Percentiles rank a stretch among this genome's conserved stretches.
phyloP scores from a whole-genome alignment of 2,113 vertebrate genomes.

The Lagopus leucura region DNA sequence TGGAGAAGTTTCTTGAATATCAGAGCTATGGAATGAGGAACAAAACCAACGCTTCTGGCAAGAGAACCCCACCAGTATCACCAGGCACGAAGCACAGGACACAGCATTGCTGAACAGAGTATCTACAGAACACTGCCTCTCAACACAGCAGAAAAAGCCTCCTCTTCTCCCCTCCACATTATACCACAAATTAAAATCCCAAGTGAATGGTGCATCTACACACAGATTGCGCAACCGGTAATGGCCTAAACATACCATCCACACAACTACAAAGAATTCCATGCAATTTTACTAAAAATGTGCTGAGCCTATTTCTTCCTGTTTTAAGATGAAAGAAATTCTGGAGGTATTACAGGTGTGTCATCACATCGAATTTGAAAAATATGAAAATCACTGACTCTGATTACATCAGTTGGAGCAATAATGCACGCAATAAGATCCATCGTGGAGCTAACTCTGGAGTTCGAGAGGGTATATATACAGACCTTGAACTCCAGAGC shows the following conservation, averaged over 20 bases:
- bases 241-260: neutral
- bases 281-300: neutral
- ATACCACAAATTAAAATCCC: neutral
- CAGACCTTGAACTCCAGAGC: fast-evolving
- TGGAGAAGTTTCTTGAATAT: neutral
- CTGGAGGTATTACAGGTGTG: neutral
- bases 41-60: fast-evolving
- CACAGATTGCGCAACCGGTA: fast-evolving
- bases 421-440: neutral
- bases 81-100: fast-evolving
- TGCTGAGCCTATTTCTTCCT: neutral
- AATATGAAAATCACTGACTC: neutral
- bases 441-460: neutral
- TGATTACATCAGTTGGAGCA: neutral
- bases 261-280: neutral
- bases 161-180: fast-evolving
- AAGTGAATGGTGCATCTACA: fast-evolving
- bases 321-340: conserved; percentile 27
- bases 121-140: neutral
- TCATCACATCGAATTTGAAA: neutral
- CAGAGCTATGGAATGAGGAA: fast-evolving
- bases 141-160: neutral
- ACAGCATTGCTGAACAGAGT: fast-evolving
- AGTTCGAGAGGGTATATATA: neutral
- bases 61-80: fast-evolving